These are phyloP conservation scores for Siderastrea radians DNA, from an alignment of 92 coral and sea anemone genomes.

Conservation along the genomic window DNA sequence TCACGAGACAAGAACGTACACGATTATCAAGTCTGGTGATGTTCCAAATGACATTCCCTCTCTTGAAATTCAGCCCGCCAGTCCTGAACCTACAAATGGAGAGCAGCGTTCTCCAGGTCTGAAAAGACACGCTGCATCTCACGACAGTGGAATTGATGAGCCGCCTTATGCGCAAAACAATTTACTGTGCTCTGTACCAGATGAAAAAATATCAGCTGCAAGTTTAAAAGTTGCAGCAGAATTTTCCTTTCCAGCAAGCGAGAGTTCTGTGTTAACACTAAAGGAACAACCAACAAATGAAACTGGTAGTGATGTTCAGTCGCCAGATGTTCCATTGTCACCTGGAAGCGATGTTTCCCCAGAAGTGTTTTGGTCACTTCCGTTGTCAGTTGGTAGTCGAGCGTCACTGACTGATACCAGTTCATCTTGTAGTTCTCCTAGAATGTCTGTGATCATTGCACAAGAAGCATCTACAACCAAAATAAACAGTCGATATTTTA, in stretches of 20 bases:
- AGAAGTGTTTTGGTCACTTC: constrained; percentile 42
- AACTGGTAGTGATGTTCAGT: not conserved
- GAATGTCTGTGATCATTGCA: constrained; percentile 91
- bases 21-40: not conserved
- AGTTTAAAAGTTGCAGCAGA: constrained; percentile 41
- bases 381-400: constrained; percentile 11
- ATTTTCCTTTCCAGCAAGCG: constrained; percentile 18
- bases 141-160: constrained; percentile 58
- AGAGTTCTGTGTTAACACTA: constrained; percentile 1
- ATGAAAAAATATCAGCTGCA: constrained; percentile 29
- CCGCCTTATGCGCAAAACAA: constrained; percentile 25
- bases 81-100: constrained; percentile 3
- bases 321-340: constrained; percentile 8
- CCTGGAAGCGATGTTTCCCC: constrained; percentile 34
- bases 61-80: constrained; percentile 36
- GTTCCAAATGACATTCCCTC: constrained; percentile 18
- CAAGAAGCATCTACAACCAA: constrained; percentile 89
- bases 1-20: constrained; percentile 1
- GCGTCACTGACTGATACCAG: constrained; percentile 68
- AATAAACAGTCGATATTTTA: constrained; percentile 86
- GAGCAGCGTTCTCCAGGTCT: constrained; percentile 32
- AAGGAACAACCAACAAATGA: not conserved
- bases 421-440: constrained; percentile 76
- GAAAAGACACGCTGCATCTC: constrained; percentile 41
- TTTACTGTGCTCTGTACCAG: constrained; percentile 6